Conservation (phyloP, 2,888 invertebrate species). For the Leptopilina drosophilae region DNA sequence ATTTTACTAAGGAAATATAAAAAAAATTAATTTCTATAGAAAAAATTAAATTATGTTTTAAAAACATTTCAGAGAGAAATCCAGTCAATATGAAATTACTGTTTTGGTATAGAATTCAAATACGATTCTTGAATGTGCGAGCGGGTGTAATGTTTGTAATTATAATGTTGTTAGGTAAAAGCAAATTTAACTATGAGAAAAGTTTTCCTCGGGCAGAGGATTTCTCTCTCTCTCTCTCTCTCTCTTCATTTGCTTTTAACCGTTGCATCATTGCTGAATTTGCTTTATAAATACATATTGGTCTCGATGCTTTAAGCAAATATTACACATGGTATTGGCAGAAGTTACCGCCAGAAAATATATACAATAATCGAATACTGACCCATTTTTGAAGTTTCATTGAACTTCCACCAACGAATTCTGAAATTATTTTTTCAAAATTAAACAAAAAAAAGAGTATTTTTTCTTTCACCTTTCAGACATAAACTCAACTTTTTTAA, state of each 20-base stretch:
- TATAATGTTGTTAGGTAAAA: conserved; percentile 7
- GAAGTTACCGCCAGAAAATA: conserved; percentile 48
- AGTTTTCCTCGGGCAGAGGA: conserved; percentile 13
- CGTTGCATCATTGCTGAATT: conserved; percentile 22
- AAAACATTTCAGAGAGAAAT: no score
- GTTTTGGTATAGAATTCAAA: no score
- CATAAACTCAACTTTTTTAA: no score
- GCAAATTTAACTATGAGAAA: conserved; percentile 23
- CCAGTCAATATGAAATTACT: no score
- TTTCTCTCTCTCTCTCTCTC: not conserved
- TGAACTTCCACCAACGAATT: not conserved
- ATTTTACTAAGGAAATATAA: no score
- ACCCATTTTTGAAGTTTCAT: conserved; percentile 58
- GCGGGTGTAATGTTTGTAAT: not conserved
- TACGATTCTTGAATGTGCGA: no score
- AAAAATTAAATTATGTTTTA: no score
- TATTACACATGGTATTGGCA: conserved; percentile 62
- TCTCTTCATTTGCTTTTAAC: conserved; percentile 1
- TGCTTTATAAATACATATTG: conserved; percentile 32
- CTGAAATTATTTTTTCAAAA: no score
- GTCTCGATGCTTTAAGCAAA: conserved; percentile 47
- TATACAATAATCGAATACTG: conserved; percentile 59
- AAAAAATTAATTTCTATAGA: no score
- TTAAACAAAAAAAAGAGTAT: no score
- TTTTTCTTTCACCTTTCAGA: no score